These are phyloP conservation scores for Ambastaia sidthimunki DNA, from an alignment of 2,797 vertebrate genomes.

Conservation along the genomic window DNA sequence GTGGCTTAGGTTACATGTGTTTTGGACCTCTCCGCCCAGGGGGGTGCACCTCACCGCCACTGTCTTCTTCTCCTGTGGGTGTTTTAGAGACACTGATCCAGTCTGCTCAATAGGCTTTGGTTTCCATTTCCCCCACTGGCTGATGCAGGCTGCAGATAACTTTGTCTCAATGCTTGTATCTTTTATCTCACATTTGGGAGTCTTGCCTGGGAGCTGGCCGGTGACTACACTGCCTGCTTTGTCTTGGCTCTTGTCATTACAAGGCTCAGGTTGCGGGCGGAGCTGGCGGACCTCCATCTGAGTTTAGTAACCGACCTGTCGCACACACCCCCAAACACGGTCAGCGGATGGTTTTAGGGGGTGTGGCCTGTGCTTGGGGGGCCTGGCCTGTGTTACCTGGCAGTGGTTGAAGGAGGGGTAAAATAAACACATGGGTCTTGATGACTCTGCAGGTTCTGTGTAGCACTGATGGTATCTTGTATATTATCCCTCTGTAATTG, in stretches of 20 bases:
- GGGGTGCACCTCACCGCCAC: slow-evolving; percentile 55
- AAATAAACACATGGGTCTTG: not conserved
- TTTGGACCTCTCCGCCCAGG: slow-evolving; percentile 58
- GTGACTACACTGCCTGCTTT: slow-evolving; percentile 66
- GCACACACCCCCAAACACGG: slow-evolving; percentile 4
- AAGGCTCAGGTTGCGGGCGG: slow-evolving; percentile 64
- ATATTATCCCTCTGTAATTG: slow-evolving; percentile 2
- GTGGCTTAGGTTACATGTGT: slow-evolving; percentile 62
- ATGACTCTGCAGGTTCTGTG: slow-evolving; percentile 25
- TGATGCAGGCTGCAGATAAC: slow-evolving; percentile 67
- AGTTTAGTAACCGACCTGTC: slow-evolving; percentile 33
- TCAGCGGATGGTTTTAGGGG: not conserved
- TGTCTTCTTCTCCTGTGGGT: slow-evolving; percentile 63
- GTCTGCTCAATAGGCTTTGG: slow-evolving; percentile 63
- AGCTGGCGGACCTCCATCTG: slow-evolving; percentile 45
- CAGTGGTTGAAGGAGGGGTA: not conserved
- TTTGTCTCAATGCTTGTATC: slow-evolving; percentile 70
- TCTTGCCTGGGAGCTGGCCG: slow-evolving; percentile 64
- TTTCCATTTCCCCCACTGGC: slow-evolving; percentile 60
- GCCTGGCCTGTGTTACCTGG: no score
- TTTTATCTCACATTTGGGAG: slow-evolving; percentile 71
- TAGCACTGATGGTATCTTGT: slow-evolving; percentile 10
- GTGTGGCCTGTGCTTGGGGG: not conserved
- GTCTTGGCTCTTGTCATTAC: slow-evolving; percentile 67
- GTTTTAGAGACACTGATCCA: slow-evolving; percentile 58